Evolutionary conservation across 2,888 invertebrate species (phyloP).

Genomic region (Lycia hirtaria): DNA sequence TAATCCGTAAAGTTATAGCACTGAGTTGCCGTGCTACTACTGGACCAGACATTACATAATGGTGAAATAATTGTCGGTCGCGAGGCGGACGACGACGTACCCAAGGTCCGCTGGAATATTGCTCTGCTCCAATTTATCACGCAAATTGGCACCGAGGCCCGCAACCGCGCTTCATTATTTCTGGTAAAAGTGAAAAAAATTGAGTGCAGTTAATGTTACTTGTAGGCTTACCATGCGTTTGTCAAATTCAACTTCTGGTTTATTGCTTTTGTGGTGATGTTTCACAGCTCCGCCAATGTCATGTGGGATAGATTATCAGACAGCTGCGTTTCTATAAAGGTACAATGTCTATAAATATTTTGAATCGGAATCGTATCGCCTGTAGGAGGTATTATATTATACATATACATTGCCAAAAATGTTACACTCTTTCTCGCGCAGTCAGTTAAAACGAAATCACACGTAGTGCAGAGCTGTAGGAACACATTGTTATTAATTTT

Average conservation of each 20-base stretch:
- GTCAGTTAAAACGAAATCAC: no score
- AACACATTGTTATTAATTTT: no score
- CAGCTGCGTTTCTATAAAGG: no score
- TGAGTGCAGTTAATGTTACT: constrained; percentile 61
- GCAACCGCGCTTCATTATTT: constrained; percentile 52
- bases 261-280: not conserved
- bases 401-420: no score
- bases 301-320: no score
- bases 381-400: no score
- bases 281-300: not conserved
- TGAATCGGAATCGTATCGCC: no score
- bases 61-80: constrained; percentile 55
- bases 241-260: no score
- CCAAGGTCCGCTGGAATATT: constrained; percentile 53
- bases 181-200: constrained; percentile 64
- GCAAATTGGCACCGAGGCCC: constrained; percentile 51
- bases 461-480: no score
- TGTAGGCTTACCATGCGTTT: constrained; percentile 20
- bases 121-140: constrained; percentile 66
- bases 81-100: constrained; percentile 54
- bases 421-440: no score
- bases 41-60: constrained; percentile 67
- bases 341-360: no score
- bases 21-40: constrained; percentile 56
- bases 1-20: constrained; percentile 5